Base-by-base conservation (phyloP, 2,888 invertebrate species). In the Ischnus inquisitorius region DNA sequence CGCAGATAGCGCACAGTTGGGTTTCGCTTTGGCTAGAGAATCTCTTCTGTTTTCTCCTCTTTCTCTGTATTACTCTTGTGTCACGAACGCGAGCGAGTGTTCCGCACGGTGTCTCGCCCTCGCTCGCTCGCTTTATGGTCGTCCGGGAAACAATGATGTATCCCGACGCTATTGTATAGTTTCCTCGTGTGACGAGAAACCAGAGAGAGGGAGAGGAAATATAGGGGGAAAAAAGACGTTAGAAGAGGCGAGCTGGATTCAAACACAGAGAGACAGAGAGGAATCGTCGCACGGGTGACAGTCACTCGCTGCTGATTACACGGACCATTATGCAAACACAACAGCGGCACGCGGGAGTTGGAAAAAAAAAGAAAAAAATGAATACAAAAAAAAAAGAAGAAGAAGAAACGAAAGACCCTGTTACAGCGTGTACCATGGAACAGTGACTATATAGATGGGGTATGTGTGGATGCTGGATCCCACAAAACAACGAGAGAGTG, bases 221-320 rank as follows among this genome's bases (percentile, higher is more conserved):
- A 51, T 14, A 19, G n/a, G 10, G 60, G 39, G 10, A 41, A 19
- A 8, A 65, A 51, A 39, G 3, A 65, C 25, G 22, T 54, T 65
- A 60, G 43, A 76, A 75, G 76, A 81, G 81, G 64, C 76, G 81
- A 81, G 69, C 74, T 54, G 41, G 54, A 71, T 82, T 79, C 67
- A 51, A 71, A 78, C 72, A 62, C 67, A 78, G 82, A 82, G 85
- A 68, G 71, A 84, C 79, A 84, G 84, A 68, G 79, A 83, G 81
- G 79, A 71, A 78, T 76, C 75, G 48, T 76, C 67, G 75, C 57
- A 82, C 82, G 88, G 88, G 89, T 89, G 89, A 90, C 90, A 91
- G 91, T 92, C 91, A 92, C 92, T 93, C 92, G 92, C 90, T 90
- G 90, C 91, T 93, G 93, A 93, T 93, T 93, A 93, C 93, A 93